Evolutionary conservation across 2,888 invertebrate species (phyloP).

Genomic region (Plutella xylostella): DNA sequence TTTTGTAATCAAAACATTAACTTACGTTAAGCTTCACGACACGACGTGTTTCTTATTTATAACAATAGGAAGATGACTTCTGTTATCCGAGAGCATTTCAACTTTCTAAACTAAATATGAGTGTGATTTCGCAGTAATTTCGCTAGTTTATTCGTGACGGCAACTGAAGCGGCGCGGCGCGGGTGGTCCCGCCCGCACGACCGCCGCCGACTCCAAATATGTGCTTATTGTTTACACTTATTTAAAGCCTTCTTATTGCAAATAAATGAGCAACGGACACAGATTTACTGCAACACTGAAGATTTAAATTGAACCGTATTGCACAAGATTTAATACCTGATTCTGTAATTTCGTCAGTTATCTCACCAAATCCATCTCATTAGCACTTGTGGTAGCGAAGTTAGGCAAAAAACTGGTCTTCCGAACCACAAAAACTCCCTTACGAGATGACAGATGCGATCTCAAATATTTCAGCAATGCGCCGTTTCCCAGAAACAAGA

Average conservation of each 20-base stretch:
- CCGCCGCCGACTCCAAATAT: conserved; percentile 9
- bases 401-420: conserved; percentile 33
- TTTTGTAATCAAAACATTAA: too few species aligned
- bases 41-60: too few species aligned
- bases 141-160: conserved; percentile 4
- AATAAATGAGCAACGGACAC: background rate
- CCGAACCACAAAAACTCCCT: conserved; percentile 35
- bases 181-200: conserved; percentile 35
- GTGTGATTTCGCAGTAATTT: background rate
- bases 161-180: conserved; percentile 2
- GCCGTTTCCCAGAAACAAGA: conserved; percentile 55
- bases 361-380: conserved; percentile 35
- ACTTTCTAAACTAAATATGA: background rate
- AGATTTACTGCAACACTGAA: background rate
- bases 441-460: conserved; percentile 57
- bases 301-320: background rate
- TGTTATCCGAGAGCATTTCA: conserved; percentile 17
- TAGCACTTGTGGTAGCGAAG: conserved; percentile 40
- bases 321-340: background rate
- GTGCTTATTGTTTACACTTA: background rate
- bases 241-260: background rate
- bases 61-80: too few species aligned
- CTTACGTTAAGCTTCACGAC: too few species aligned
- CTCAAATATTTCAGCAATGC: conserved; percentile 63
- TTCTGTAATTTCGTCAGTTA: conserved; percentile 2